Percentiles rank a stretch among this genome's conserved stretches.
phyloP scores from a whole-genome alignment of 2,113 vertebrate species.

The Halcyon malimbica region DNA sequence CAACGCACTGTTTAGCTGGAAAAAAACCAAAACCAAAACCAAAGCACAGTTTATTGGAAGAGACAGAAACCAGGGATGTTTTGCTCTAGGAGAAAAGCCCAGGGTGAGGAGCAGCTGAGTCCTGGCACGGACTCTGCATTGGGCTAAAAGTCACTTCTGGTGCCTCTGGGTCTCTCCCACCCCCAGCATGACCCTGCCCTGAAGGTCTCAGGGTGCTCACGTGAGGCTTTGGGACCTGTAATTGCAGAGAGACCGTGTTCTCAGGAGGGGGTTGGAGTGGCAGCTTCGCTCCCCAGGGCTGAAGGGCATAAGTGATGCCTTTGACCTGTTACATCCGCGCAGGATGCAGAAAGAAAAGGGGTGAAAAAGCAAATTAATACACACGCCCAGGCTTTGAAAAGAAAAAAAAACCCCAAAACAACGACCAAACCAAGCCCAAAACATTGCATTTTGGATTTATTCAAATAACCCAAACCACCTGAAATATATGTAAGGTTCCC shows the following conservation, averaged over 20 bases:
- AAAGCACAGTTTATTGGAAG: neutral
- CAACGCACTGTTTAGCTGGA: fast-evolving
- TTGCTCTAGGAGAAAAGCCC: neutral
- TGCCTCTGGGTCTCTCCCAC: fast-evolving
- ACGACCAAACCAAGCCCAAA: neutral
- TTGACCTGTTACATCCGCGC: neutral
- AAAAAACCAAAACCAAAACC: neutral
- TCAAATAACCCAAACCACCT: neutral
- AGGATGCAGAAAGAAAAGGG: neutral
- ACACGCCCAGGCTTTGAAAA: neutral
- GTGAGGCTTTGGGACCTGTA: neutral
- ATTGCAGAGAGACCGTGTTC: neutral
- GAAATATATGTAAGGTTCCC: conserved; percentile 2
- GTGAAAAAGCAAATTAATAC: neutral
- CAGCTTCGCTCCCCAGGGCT: fast-evolving
- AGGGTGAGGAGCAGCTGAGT: neutral
- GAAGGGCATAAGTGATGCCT: fast-evolving
- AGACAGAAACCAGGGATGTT: too few relatives aligned
- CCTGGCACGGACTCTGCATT: fast-evolving
- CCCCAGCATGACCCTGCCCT: fast-evolving
- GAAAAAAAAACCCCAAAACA: neutral
- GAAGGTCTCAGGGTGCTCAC: too few relatives aligned
- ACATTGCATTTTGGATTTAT: neutral
- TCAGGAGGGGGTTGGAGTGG: neutral
- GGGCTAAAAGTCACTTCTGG: fast-evolving